Base-by-base conservation (phyloP, 2,113 vertebrate species). In the Steatornis caripensis region DNA sequence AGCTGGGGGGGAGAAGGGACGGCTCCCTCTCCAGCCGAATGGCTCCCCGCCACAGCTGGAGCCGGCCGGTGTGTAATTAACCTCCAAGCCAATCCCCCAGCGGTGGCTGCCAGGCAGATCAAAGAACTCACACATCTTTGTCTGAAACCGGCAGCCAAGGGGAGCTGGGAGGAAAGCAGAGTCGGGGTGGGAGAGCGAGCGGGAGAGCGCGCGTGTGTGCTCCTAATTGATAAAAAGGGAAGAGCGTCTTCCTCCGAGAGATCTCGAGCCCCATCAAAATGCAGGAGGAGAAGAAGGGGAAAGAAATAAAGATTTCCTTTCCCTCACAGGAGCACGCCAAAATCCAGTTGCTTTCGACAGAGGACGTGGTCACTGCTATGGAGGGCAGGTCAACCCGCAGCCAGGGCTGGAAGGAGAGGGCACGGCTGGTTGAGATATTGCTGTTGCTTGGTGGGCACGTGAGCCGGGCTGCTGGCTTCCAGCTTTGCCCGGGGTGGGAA, bases 61-160 rank as follows among this genome's bases (percentile, higher is more conserved):
- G 95, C 75, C 30, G 53, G 96, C 81, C 92, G 78, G 97, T 76
- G 95, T 95, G 96, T 98, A 97, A 98, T 98, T 98, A 98, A 98
- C 97, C 97, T 95, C 96, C 83, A 51, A 98, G 97, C 94, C 95
- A 97, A 97, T 97, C 93, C 97, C 97, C 98, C 83, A 71, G 96
- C 5, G 97, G 95, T 90, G 90, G 95, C 97, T 97, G 98, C 97
- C 97, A 97, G 96, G 96, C 96, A 97, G 95, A 98, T 98, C 97
- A 98, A 98, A 98, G 97, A 57, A 34, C 96, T 96, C 95, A 83
- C 97, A 96, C 95, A 97, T 96, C 96, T 97, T 97, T 98, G 96
- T 98, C 97, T 98, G 97, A 88, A 92, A 96, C 81, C 91, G 4
- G 95, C 93, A 94, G 95, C 93, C 81, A 9, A 87, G 95, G 95